Percentiles rank a stretch among this genome's conserved stretches.
Evolutionary conservation across 2,797 vertebrate genomes (phyloP).

Genomic region (Acanthurus leucopareius): DNA sequence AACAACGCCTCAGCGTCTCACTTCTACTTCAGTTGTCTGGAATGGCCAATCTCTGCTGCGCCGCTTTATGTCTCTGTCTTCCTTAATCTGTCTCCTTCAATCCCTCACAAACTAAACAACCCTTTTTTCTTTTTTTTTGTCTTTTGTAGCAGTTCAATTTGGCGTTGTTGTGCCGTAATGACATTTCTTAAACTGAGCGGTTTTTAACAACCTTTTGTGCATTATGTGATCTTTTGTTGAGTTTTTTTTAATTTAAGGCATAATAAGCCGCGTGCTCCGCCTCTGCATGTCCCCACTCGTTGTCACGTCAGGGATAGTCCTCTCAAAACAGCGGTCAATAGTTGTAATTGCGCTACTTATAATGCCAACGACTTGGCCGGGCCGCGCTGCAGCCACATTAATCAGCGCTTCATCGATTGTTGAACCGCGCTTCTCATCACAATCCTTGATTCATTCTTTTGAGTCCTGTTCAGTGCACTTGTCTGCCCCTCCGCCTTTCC

Average conservation of each 20-base stretch:
- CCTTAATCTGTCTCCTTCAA: slow-evolving; percentile 46
- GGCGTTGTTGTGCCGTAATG: slow-evolving; percentile 43
- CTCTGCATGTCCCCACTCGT: slow-evolving; percentile 31
- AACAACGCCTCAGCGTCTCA: slow-evolving; percentile 52
- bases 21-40: slow-evolving; percentile 43
- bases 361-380: slow-evolving; percentile 54
- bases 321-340: slow-evolving; percentile 72
- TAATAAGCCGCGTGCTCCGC: slow-evolving; percentile 39
- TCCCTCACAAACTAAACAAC: slow-evolving; percentile 16
- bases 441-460: slow-evolving; percentile 68
- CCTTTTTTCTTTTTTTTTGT: background rate
- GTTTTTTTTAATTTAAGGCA: slow-evolving; percentile 40
- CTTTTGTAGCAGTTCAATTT: slow-evolving; percentile 3
- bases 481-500: slow-evolving; percentile 40
- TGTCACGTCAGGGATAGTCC: slow-evolving; percentile 65
- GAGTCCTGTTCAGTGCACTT: slow-evolving; percentile 41
- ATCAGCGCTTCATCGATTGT: slow-evolving; percentile 76
- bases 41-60: slow-evolving; percentile 55
- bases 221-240: slow-evolving; percentile 49
- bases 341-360: slow-evolving; percentile 78
- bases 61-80: slow-evolving; percentile 35
- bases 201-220: slow-evolving; percentile 45
- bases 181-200: slow-evolving; percentile 21
- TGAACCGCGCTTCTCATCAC: slow-evolving; percentile 57
- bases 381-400: slow-evolving; percentile 63